Evolutionary conservation across 1,140 invertebrate species (phyloP), one percentile per base, ranked within the genome.

Genomic region (Drosophila pandora): DNA sequence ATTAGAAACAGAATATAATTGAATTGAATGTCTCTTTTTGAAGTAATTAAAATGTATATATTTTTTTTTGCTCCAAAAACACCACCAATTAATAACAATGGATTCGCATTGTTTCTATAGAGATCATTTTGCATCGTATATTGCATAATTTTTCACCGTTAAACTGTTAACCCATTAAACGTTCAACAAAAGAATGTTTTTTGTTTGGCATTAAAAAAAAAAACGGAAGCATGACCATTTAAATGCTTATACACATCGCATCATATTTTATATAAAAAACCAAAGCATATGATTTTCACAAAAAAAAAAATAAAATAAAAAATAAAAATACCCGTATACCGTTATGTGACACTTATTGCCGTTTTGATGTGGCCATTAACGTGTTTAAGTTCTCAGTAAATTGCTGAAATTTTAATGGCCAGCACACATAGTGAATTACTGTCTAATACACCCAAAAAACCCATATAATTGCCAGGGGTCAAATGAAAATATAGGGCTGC

Each of bases 301-400:
- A 68, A 32, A 50, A 50, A 48, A 45, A 63, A 30, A 17, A 1
- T 17, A 17, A 17, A 17, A 17, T 17, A 68, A 32, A 50, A 50
- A 48, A 45, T 57, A 30, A 56, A 63, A 57, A 37, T 37, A 28
- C 45, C 21, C 17, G 30, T 21, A 21, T 50, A 64, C 69, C 69
- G 71, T 74, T 74, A 74, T 63, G 22, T 53, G 68, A n/a, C 68
- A 56, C 43, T 22, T 72, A 50, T 52, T 23, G 22, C 61, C 53
- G 12, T 50, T 74, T 74, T 64, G 41, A 73, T 73, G 52, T 64
- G 41, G 30, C 45, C 39, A 74, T 74, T 73, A 73, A 74, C 70
- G 59, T 64, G 59, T 63, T 63, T 74, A 74, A 74, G 41, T 60
- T 73, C 59, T 73, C 59, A 57, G 68, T 64, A 74, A 74, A 74